Conservation (phyloP, 2,113 vertebrate genomes). For the Otocyon megalotis region DNA sequence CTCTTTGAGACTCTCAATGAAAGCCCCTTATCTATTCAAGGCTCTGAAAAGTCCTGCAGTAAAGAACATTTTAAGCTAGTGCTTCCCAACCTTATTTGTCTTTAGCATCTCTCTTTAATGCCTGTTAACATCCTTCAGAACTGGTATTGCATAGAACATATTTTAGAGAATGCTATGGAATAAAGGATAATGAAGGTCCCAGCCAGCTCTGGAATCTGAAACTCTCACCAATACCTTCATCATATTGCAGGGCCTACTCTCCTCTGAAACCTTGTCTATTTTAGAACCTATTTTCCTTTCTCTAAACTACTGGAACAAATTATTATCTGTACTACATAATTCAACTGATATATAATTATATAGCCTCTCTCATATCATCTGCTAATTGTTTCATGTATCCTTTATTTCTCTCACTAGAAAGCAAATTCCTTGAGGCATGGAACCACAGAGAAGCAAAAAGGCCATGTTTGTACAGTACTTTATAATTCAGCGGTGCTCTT, state of each 20-base stretch:
- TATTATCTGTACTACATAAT: not conserved
- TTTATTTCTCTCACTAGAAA: constrained; percentile 27
- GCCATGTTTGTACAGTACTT: not conserved
- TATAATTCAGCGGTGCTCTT: not conserved
- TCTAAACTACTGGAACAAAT: not conserved
- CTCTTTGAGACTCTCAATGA: not conserved
- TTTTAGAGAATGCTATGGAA: not conserved
- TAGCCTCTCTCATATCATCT: not conserved
- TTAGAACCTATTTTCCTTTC: not conserved
- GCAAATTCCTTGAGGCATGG: not conserved
- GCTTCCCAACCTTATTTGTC: not conserved
- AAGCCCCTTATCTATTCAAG: not conserved
- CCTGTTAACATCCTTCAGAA: not conserved
- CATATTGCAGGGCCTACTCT: not conserved
- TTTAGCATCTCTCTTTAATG: not conserved
- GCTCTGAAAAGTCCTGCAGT: not conserved
- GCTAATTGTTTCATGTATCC: not conserved
- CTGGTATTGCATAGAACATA: not conserved
- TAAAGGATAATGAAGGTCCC: not conserved
- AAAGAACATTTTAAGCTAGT: not conserved
- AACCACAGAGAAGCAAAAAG: not conserved
- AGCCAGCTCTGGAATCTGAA: not conserved
- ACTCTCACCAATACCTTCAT: not conserved
- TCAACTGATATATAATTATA: not conserved
- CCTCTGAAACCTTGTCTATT: not conserved